These are phyloP conservation scores for Loripinus fragilis DNA, from an alignment of 2,888 invertebrate genomes.

Conservation along the genomic window DNA sequence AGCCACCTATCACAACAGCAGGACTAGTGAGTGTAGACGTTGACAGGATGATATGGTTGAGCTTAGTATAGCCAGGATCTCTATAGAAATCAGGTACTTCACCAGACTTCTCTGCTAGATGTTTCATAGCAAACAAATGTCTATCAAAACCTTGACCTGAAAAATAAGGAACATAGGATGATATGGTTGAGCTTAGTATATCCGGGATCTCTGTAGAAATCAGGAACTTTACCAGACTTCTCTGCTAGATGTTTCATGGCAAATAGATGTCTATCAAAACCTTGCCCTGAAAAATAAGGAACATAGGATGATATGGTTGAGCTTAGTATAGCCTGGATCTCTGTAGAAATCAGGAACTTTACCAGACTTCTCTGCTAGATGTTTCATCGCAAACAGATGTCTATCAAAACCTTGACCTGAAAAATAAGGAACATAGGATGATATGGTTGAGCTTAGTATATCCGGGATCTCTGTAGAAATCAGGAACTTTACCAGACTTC, in stretches of 20 bases:
- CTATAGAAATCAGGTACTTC: slow-evolving; percentile 88
- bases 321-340: slow-evolving; percentile 90
- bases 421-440: slow-evolving; percentile 87
- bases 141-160: slow-evolving; percentile 97
- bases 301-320: slow-evolving; percentile 94
- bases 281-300: slow-evolving; percentile 88
- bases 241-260: slow-evolving; percentile 89
- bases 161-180: slow-evolving; percentile 87
- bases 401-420: slow-evolving; percentile 97
- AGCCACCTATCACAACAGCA: slow-evolving; percentile 93
- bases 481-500: slow-evolving; percentile 84
- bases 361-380: slow-evolving; percentile 84
- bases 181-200: slow-evolving; percentile 93
- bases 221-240: slow-evolving; percentile 84
- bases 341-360: slow-evolving; percentile 88
- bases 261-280: slow-evolving; percentile 98
- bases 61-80: slow-evolving; percentile 90
- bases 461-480: slow-evolving; percentile 89
- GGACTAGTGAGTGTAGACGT: slow-evolving; percentile 97
- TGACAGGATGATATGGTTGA: slow-evolving; percentile 96
- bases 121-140: slow-evolving; percentile 94
- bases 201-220: slow-evolving; percentile 89
- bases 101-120: slow-evolving; percentile 84
- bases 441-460: slow-evolving; percentile 93
- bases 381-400: slow-evolving; percentile 94